Evolutionary conservation across 2,888 invertebrate genomes (phyloP).

Genomic region (Trissonchulus sp.): DNA sequence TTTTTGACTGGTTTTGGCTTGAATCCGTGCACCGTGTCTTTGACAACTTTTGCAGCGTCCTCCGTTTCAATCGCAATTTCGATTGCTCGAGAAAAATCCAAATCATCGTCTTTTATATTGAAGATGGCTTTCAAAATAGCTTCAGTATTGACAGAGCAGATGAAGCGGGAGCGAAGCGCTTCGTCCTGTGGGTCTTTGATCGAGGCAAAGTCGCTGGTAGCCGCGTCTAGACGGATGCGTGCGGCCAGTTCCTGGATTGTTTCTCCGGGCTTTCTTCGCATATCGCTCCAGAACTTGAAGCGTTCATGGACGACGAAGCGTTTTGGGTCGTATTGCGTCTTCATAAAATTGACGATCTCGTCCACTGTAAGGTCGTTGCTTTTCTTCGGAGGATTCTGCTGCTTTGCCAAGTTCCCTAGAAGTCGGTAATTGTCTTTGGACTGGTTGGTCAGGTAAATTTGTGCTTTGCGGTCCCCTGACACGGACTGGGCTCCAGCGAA

Average conservation of each 20-base stretch:
- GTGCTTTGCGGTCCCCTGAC: constrained; percentile 12
- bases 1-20: constrained; percentile 32
- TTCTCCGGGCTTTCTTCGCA: constrained; percentile 36
- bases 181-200: constrained; percentile 37
- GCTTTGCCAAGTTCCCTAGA: constrained; percentile 17
- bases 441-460: constrained; percentile 21
- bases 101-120: constrained; percentile 35
- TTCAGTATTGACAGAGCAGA: constrained; percentile 36
- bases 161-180: constrained; percentile 37
- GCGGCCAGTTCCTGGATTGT: constrained; percentile 35
- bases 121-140: constrained; percentile 36
- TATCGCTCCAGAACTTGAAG: constrained; percentile 36
- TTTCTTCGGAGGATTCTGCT: constrained; percentile 20
- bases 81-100: constrained; percentile 33
- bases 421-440: constrained; percentile 33
- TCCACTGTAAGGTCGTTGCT: constrained; percentile 21
- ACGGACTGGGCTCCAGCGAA: constrained; percentile 19
- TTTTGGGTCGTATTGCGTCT: constrained; percentile 33
- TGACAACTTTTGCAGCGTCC: constrained; percentile 37
- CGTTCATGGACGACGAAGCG: constrained; percentile 36
- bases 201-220: constrained; percentile 36
- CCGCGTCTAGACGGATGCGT: constrained; percentile 36
- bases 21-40: constrained; percentile 36
- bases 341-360: constrained; percentile 21
- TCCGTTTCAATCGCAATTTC: constrained; percentile 38